Conservation (phyloP, 2,888 invertebrate species). For the Ornithoptera alexandrae region DNA sequence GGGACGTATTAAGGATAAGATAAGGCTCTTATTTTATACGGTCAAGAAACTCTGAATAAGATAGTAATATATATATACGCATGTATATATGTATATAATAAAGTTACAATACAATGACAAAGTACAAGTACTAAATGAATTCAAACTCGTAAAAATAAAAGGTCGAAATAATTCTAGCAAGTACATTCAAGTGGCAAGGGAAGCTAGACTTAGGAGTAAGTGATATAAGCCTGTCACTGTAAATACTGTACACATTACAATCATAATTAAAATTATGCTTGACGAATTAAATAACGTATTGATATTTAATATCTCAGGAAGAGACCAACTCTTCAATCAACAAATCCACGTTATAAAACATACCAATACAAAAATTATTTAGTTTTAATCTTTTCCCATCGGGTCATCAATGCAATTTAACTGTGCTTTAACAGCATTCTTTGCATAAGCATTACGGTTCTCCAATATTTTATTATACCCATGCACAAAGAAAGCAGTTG, state of each 20-base stretch:
- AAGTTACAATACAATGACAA: not conserved
- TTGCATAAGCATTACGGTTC: slow-evolving; percentile 10
- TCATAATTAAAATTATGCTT: too few species aligned
- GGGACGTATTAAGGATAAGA: slow-evolving; percentile 39
- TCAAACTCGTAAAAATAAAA: too few species aligned
- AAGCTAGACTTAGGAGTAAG: too few species aligned
- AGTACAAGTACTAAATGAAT: not conserved
- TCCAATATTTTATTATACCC: slow-evolving; percentile 5
- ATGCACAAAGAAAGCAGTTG: slow-evolving; percentile 18
- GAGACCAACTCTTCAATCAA: not conserved
- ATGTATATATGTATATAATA: not conserved
- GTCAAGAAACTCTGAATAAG: slow-evolving; percentile 31
- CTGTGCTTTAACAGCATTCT: not conserved
- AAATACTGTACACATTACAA: too few species aligned
- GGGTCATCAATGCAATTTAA: not conserved
- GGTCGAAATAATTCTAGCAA: too few species aligned
- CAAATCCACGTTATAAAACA: not conserved
- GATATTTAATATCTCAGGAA: too few species aligned
- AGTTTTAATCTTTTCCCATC: not conserved
- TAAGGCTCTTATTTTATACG: slow-evolving; percentile 30
- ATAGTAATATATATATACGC: not conserved
- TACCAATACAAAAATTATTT: not conserved
- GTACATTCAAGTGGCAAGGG: too few species aligned
- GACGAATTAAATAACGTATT: too few species aligned
- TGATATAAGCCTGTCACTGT: too few species aligned